Evolutionary conservation across 2,113 vertebrate genomes (phyloP).

Genomic region (Centrocercus urophasianus): DNA sequence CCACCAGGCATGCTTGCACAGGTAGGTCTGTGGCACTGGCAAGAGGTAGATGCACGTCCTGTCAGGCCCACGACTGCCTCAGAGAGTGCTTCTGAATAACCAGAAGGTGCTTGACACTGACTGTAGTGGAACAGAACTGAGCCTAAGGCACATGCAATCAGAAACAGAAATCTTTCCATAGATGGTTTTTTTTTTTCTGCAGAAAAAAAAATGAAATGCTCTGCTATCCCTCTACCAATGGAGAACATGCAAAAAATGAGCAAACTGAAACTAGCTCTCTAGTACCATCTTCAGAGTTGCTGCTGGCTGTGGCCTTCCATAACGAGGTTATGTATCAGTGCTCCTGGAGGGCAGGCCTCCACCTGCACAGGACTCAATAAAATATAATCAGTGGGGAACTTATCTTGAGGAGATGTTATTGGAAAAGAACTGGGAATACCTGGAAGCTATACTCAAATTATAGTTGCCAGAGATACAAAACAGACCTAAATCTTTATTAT

Average conservation of each 20-base stretch:
- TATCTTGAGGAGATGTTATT: neutral
- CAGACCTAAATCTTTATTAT: conserved; percentile 11
- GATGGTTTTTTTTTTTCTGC: neutral
- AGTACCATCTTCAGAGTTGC: neutral
- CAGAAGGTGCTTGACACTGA: neutral
- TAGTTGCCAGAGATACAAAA: neutral
- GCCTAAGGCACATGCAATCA: neutral
- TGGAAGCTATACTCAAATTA: neutral
- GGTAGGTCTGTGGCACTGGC: neutral
- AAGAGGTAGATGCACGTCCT: neutral
- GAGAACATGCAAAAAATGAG: neutral
- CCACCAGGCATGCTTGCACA: neutral
- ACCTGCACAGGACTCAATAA: neutral
- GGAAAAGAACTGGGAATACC: conserved; percentile 1
- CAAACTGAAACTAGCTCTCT: neutral
- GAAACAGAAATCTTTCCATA: neutral
- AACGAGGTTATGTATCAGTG: neutral
- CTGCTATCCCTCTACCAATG: neutral
- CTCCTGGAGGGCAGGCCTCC: neutral
- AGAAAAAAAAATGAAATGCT: neutral
- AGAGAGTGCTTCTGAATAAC: neutral
- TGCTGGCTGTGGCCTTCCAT: neutral
- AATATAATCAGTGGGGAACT: neutral
- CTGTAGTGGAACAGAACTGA: neutral
- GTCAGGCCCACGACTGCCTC: neutral